Evolutionary conservation across 2,797 vertebrate species (phyloP).

Genomic region (Alfaro cultratus): DNA sequence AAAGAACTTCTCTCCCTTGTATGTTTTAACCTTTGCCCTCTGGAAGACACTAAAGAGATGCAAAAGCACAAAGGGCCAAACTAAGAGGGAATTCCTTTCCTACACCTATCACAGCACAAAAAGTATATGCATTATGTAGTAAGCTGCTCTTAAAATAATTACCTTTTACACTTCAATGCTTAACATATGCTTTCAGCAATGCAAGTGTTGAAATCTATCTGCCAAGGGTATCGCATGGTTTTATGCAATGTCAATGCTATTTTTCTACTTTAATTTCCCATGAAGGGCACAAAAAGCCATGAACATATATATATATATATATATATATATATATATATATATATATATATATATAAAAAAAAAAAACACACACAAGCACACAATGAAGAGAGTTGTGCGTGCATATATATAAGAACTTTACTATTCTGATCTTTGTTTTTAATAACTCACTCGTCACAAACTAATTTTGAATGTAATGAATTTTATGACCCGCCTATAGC

Average conservation of each 20-base stretch:
- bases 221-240: not conserved
- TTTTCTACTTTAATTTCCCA: not conserved
- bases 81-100: not conserved
- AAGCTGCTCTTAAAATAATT: not conserved
- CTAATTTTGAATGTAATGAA: too few relatives aligned
- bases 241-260: not conserved
- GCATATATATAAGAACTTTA: not conserved
- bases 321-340: too few relatives aligned
- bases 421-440: not conserved
- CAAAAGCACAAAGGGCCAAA: not conserved
- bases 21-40: not conserved
- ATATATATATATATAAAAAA: too few relatives aligned
- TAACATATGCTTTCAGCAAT: not conserved
- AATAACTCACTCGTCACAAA: too few relatives aligned
- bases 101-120: too few relatives aligned
- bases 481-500: too few relatives aligned
- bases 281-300: not conserved
- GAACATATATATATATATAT: too few relatives aligned
- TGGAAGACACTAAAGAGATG: not conserved
- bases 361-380: not conserved
- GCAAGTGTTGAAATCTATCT: not conserved
- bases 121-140: not conserved
- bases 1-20: not conserved
- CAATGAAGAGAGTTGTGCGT: not conserved
- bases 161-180: not conserved